Evolutionary conservation across 2,888 invertebrate genomes (phyloP).

Genomic region (Zygothrica quintamaculata): DNA sequence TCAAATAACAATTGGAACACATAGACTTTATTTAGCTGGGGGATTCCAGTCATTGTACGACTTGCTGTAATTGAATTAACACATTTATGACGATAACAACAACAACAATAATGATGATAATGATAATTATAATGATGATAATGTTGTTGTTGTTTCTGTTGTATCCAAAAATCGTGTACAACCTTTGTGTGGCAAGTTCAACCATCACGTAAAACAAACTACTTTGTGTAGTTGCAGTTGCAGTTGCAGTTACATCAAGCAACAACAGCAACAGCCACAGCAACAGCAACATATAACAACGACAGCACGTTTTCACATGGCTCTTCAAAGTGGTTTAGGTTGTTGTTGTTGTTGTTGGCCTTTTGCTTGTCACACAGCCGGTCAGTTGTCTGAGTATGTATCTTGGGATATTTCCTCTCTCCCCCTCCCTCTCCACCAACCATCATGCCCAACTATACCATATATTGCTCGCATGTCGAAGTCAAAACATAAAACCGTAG

Average conservation of each 20-base stretch:
- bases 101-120: constrained; percentile 11
- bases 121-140: constrained; percentile 11
- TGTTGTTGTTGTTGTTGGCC: constrained; percentile 6
- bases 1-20: constrained; percentile 9
- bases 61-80: constrained; percentile 51
- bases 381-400: constrained; percentile 33
- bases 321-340: constrained; percentile 53
- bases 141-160: too few relatives aligned
- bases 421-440: too few relatives aligned
- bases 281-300: constrained; percentile 22
- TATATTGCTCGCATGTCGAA: constrained; percentile 59
- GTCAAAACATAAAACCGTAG: constrained; percentile 71
- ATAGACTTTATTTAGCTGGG: constrained; percentile 11
- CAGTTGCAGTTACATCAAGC: constrained; percentile 12
- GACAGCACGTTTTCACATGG: constrained; percentile 62
- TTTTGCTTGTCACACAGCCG: constrained; percentile 42
- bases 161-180: constrained; percentile 18
- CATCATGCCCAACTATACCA: too few relatives aligned
- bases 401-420: constrained; percentile 22
- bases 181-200: constrained; percentile 61
- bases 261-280: constrained; percentile 18
- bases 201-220: constrained; percentile 58
- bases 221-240: constrained; percentile 15
- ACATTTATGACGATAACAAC: constrained; percentile 21
- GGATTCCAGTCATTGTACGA: constrained; percentile 20